phyloP scores from a whole-genome alignment of 2,797 vertebrate species.

The Podarcis siculus region DNA sequence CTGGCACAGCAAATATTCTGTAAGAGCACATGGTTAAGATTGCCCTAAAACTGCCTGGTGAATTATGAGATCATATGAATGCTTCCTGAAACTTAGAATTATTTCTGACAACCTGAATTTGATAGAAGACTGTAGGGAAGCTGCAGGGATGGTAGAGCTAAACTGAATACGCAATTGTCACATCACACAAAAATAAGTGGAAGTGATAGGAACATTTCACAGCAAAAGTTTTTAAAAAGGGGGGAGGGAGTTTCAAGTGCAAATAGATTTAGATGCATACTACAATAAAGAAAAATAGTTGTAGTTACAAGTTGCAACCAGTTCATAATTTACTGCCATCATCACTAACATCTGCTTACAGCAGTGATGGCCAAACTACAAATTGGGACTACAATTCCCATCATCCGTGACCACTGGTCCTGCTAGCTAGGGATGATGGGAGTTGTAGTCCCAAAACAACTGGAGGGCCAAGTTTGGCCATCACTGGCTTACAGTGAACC shows the following conservation, averaged over 20 bases:
- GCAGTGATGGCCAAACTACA: too few species aligned
- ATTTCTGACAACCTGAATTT: not conserved
- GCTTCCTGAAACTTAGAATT: not conserved
- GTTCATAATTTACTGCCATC: conserved; percentile 31
- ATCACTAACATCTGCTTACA: conserved; percentile 12
- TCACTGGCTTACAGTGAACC: too few species aligned
- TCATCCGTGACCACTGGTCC: too few species aligned
- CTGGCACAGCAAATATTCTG: not conserved
- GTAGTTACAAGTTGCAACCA: not conserved
- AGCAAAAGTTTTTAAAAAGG: not conserved
- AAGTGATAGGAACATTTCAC: not conserved
- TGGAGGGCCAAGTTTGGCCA: too few species aligned
- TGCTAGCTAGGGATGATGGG: too few species aligned
- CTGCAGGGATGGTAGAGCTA: not conserved
- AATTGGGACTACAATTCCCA: too few species aligned
- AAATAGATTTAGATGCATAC: not conserved
- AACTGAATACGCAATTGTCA: not conserved
- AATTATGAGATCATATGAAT: not conserved
- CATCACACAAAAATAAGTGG: not conserved
- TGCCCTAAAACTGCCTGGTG: not conserved
- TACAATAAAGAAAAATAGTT: not conserved
- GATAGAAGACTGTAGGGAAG: not conserved
- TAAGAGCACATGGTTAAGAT: not conserved
- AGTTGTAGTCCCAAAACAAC: too few species aligned
- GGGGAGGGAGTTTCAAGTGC: not conserved